Evolutionary conservation across 2,888 invertebrate genomes (phyloP), one percentile per base, ranked within the genome.

Genomic region (Acleris emargana): DNA sequence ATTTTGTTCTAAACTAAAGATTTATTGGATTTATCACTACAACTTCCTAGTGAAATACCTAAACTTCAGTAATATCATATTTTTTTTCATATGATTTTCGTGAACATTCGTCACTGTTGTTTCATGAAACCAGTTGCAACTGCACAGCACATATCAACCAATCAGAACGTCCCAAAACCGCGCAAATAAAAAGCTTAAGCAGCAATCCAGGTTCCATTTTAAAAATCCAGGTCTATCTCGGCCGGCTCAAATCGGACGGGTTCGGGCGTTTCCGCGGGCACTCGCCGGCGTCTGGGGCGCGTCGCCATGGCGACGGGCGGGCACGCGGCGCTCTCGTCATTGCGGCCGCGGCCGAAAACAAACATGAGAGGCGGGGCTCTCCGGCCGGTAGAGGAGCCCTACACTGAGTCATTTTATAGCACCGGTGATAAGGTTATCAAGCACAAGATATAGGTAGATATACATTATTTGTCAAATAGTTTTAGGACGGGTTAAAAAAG

Each of bases 331-430:
- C 72, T 78, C 79, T 76, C 76, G 76, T 78, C 79, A 79, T 78
- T 81, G 80, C 83, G 80, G 81, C 82, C 80, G 81, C 79, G 71
- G 80, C 88, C 80, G 83, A 89, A 90, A 90, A 91, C 88, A 91
- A 91, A 91, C 89, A 90, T 78, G 78, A 77, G 77, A 77, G 79
- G 73, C 74, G 74, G 74, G 76, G 76, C 79, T 81, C 78, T 77
- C 74, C 70, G 76, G 72, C 74, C 68, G 74, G 76, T 72, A 73
- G 74, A 72, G 75, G 76, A 75, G 74, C 74, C 68, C 9, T 64
- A 71, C 67, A 69, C 71, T 70, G 71, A 61, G 55, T 68, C 61
- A 49, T 69, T 68, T 68, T 72, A 60, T 69, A 32, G 38, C 13
- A 38, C 13, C 13, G 38, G 13, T 38, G 38, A 38, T 38, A 38